Conservation (phyloP, 2,888 invertebrate species). For the Leptinotarsa tumamoca region DNA sequence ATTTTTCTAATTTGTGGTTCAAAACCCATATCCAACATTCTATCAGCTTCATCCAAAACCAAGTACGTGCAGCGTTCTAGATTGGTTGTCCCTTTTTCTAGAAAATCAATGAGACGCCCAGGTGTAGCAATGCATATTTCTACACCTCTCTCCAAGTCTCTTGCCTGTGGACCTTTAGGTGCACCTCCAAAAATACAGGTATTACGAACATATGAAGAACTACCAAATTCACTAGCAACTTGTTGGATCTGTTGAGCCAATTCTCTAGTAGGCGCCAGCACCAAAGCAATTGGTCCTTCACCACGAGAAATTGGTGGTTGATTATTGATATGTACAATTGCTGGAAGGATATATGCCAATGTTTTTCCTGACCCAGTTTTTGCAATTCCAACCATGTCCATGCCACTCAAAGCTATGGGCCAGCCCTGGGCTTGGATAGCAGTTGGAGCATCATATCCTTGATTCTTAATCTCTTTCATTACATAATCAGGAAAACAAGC, state of each 20-base stretch:
- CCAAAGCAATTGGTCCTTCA: conserved; percentile 87
- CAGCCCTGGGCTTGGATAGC: conserved; percentile 91
- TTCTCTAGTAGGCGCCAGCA: conserved; percentile 84
- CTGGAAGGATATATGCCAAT: conserved; percentile 85
- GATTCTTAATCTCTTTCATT: conserved; percentile 78
- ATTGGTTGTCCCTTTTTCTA: conserved; percentile 80
- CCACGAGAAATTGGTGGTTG: conserved; percentile 83
- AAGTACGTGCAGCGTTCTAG: conserved; percentile 82
- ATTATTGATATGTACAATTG: conserved; percentile 89
- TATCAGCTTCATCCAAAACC: conserved; percentile 93
- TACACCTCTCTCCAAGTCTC: conserved; percentile 78
- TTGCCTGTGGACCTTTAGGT: conserved; percentile 86
- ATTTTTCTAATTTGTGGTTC: conserved; percentile 96
- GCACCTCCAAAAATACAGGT: conserved; percentile 94
- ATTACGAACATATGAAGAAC: conserved; percentile 82
- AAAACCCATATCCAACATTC: conserved; percentile 98
- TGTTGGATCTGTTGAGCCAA: conserved; percentile 87
- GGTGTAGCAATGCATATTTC: conserved; percentile 94
- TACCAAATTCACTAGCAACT: conserved; percentile 88
- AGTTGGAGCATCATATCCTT: conserved; percentile 78
- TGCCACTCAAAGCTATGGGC: conserved; percentile 87
- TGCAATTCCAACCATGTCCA: conserved; percentile 90
- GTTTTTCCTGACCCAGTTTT: conserved; percentile 88
- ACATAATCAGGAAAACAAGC: conserved; percentile 84
- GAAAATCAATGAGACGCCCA: conserved; percentile 86